Evolutionary conservation across 2,888 invertebrate species (phyloP).

Genomic region (Sphaeridia pumilis): DNA sequence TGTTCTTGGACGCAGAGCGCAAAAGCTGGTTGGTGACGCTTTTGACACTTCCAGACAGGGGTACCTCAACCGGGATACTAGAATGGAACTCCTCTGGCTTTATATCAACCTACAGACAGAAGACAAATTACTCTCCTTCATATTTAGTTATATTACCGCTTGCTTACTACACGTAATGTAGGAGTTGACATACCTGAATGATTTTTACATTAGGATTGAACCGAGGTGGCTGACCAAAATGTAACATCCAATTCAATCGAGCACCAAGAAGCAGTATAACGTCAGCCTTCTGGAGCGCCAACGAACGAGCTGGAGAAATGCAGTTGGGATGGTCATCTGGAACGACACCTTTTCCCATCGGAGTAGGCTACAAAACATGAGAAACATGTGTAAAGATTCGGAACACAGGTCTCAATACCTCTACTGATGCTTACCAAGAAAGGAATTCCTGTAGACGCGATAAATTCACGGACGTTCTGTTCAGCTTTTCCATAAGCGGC

Average conservation of each 20-base stretch:
- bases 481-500: conserved; percentile 74
- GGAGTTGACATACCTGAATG: conserved; percentile 54
- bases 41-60: conserved; percentile 72
- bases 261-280: conserved; percentile 80
- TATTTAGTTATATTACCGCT: neutral
- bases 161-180: neutral
- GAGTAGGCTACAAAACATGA: conserved; percentile 65
- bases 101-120: conserved; percentile 57
- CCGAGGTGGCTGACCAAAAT: conserved; percentile 82
- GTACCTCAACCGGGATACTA: conserved; percentile 65
- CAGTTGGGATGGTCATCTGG: conserved; percentile 50
- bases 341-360: conserved; percentile 66
- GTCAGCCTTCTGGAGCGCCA: conserved; percentile 76
- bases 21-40: conserved; percentile 56
- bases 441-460: conserved; percentile 62
- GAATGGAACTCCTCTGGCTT: conserved; percentile 85
- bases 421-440: conserved; percentile 57
- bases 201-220: conserved; percentile 71
- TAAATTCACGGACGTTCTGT: conserved; percentile 53
- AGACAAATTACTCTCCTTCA: neutral
- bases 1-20: conserved; percentile 47
- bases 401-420: too few relatives aligned
- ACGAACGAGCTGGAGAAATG: conserved; percentile 75
- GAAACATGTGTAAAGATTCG: too few relatives aligned
- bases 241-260: conserved; percentile 92